Conservation (phyloP, 2,888 invertebrate genomes). For the Thyatira batis region DNA sequence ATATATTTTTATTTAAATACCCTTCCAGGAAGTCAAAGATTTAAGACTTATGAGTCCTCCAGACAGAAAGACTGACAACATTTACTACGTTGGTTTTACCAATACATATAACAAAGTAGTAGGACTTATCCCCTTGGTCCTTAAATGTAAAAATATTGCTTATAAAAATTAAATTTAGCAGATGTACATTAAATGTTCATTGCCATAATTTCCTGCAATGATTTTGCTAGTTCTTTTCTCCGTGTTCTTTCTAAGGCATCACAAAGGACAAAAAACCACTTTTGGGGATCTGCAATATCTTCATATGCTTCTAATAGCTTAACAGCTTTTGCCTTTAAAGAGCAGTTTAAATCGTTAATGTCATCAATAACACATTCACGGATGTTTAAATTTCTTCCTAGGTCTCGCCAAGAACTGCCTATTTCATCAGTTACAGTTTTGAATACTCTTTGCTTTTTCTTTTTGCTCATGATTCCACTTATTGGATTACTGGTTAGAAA, state of each 20-base stretch:
- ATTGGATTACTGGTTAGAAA: constrained; percentile 34
- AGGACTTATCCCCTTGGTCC: too few species aligned
- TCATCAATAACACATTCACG: constrained; percentile 63
- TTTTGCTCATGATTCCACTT: constrained; percentile 36
- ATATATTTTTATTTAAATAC: too few species aligned
- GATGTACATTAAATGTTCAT: constrained; percentile 59
- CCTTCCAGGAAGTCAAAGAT: too few species aligned
- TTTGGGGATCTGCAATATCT: constrained; percentile 53
- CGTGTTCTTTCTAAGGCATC: constrained; percentile 62
- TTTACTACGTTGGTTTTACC: too few species aligned
- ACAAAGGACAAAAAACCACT: constrained; percentile 65
- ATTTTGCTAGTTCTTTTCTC: constrained; percentile 60
- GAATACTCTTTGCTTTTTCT: constrained; percentile 55
- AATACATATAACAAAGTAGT: too few species aligned
- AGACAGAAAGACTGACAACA: too few species aligned
- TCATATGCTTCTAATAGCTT: constrained; percentile 53
- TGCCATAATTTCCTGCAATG: constrained; percentile 59
- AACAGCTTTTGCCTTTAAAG: constrained; percentile 45
- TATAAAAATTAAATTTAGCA: too few species aligned
- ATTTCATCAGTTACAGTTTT: constrained; percentile 59
- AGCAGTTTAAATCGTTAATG: constrained; percentile 49
- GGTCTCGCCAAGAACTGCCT: constrained; percentile 63
- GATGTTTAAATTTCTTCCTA: constrained; percentile 63
- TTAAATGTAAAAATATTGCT: too few species aligned
- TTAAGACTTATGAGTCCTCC: too few species aligned